Conservation (phyloP, 2,113 vertebrate genomes). For the Scopus umbretta region DNA sequence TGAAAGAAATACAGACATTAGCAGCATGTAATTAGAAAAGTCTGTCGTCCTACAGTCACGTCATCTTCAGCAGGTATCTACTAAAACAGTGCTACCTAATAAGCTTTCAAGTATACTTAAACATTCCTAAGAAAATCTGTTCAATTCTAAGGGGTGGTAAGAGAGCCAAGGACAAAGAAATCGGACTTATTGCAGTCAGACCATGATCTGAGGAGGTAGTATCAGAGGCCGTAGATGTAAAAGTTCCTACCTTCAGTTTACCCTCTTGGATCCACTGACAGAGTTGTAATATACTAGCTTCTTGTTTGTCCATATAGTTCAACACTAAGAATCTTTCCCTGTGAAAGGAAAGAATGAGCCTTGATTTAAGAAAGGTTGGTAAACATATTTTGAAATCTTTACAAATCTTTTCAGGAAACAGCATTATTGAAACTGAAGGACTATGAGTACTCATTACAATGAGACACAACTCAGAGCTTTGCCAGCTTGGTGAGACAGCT, state of each 20-base stretch:
- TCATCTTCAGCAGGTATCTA: not conserved
- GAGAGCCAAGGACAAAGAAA: not conserved
- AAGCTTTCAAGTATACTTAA: not conserved
- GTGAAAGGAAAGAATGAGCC: constrained; percentile 17
- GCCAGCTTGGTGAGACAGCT: not conserved
- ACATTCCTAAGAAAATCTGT: not conserved
- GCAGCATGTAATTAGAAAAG: not conserved
- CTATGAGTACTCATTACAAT: not conserved
- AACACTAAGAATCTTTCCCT: constrained; percentile 91
- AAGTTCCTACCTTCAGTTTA: constrained; percentile 85
- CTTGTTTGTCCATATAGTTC: constrained; percentile 82
- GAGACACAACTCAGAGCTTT: not conserved
- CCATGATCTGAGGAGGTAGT: not conserved
- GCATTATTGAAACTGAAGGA: not conserved
- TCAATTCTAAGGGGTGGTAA: not conserved
- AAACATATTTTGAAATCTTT: not conserved
- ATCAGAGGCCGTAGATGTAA: not conserved
- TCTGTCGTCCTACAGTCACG: not conserved
- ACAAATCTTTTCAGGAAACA: not conserved
- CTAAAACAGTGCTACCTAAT: not conserved
- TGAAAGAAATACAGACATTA: not conserved
- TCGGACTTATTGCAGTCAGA: not conserved
- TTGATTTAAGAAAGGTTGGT: not conserved
- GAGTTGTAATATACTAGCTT: constrained; percentile 78
- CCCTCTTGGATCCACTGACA: constrained; percentile 84